These are phyloP conservation scores for Uropetala carovei DNA, from an alignment of 2,888 invertebrate species.

Conservation along the genomic window DNA sequence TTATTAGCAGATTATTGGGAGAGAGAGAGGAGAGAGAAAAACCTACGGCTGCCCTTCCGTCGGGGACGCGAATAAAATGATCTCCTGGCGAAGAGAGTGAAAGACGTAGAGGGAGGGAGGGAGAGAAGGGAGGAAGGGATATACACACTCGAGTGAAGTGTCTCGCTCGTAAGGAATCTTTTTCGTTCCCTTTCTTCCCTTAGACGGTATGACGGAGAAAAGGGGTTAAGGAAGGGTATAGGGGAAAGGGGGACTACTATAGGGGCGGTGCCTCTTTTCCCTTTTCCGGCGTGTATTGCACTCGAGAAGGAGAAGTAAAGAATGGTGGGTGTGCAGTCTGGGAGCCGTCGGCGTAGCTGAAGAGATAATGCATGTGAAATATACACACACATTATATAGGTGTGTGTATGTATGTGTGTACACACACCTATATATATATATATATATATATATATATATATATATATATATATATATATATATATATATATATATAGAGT, in stretches of 20 bases:
- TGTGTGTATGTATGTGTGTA: too few relatives aligned
- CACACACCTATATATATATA: too few relatives aligned
- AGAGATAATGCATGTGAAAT: not conserved
- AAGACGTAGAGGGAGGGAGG: not conserved
- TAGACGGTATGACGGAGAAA: not conserved
- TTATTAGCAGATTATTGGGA: not conserved
- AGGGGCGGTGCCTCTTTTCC: conserved; percentile 18
- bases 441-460: too few relatives aligned
- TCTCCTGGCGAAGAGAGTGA: not conserved
- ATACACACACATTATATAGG: not conserved
- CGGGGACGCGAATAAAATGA: not conserved
- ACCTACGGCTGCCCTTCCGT: not conserved
- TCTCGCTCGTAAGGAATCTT: conserved; percentile 19
- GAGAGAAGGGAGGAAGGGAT: not conserved
- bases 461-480: too few relatives aligned
- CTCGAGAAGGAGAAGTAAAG: conserved; percentile 21
- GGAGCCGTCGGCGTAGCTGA: not conserved
- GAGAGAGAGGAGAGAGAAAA: not conserved
- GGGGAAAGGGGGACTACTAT: not conserved
- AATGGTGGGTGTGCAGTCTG: conserved; percentile 24
- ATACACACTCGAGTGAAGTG: conserved; percentile 10
- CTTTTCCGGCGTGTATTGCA: not conserved
- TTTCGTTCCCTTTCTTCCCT: not conserved
- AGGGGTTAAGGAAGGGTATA: too few relatives aligned
- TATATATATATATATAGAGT: too few relatives aligned